Evolutionary conservation across 2,888 invertebrate species (phyloP), one percentile per base, ranked within the genome.

Genomic region (Anorthoa munda): DNA sequence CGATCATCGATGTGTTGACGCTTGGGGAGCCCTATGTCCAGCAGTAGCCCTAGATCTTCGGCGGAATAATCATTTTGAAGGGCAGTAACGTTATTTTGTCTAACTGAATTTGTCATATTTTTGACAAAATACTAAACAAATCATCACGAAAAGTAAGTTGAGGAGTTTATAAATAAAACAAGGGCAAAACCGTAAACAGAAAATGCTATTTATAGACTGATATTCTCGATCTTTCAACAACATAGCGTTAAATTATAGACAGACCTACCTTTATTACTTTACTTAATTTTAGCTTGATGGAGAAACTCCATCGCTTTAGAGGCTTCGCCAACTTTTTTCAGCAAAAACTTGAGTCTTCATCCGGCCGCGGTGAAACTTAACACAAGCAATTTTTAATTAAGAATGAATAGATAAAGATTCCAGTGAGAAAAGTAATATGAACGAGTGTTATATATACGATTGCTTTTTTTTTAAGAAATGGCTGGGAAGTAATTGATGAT

Each of bases 331-430:
- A 79, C 60, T 51, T 77, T 79, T 66, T 82, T 56, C 56, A 26
- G 21, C 17, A 66, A 80, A 61, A 86, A 81, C 55, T 74, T 83
- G 15, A 64, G n/a, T 9, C n/a, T 78, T 74, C 73, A 74, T 76
- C 75, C 61, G 39, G 46, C 63, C 46, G 69, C 51, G 72, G 72
- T 66, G 60, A 68, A 74, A 81, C 39, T 84, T 65, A 65, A 72
- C 45, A 70, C 68, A 75, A 85, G 51, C 72, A 77, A 56, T 71
- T 83, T 81, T 71, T 75, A 71, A 74, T 81, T 83, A 72, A 26
- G 23, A 59, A 61, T 13, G 17, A 66, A 66, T 65, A 53, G 65
- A 70, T 51, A 71, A 60, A 55, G 45, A 64, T 67, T 73, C 51
- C 21, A 31, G 31, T 21, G 18, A 59, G 23, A 61, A 15, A 51